Evolutionary conservation across 1,140 invertebrate genomes (phyloP), one percentile per base, ranked within the genome.

Genomic region (Anastatus disparis): DNA sequence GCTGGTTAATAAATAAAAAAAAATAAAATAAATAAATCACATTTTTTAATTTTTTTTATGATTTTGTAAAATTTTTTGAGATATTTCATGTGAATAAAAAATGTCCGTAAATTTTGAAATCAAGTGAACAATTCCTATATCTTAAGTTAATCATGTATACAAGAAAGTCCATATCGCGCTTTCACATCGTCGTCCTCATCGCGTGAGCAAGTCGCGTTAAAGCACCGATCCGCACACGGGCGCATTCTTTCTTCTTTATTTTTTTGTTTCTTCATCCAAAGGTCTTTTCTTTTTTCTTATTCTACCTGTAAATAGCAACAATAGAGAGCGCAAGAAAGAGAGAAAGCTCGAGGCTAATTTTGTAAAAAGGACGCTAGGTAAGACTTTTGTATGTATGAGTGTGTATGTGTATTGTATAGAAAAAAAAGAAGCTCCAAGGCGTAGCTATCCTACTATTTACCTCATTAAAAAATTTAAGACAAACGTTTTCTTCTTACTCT

Each of bases 401-500:
- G 27, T 48, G 20, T 13, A 27, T n/a, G 15, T 10, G 40, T 15
- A 46, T n/a, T 46, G 48, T 68, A 24, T 22, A 48, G n/a, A 59
- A 31, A 66, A 38, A 56, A n/a, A n/a, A 50, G 53, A 35, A 44
- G 40, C 53, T 56, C 9, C 17, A 27, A 69, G 53, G 69, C 67
- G 67, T 38, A 71, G 71, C 63, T 75, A 77, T 76, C 76, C 69
- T 53, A 66, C 35, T 69, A 69, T 53, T 69, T 72, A 78, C 70
- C 76, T 78, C 76, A 78, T 80, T 80, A 77, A 79, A 82, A 79
- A 81, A 69, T 82, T 80, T 78, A 82, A 75, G 76, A 77, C 69
- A 68, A 44, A 20, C 44, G 44, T 62, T 53, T 40, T 62, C 71
- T 64, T 65, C 55, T 72, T 76, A n/a, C 55, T 72, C 62, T 71